Base-by-base conservation (phyloP, 2,797 vertebrate genomes). In the Serranus cabrilla region DNA sequence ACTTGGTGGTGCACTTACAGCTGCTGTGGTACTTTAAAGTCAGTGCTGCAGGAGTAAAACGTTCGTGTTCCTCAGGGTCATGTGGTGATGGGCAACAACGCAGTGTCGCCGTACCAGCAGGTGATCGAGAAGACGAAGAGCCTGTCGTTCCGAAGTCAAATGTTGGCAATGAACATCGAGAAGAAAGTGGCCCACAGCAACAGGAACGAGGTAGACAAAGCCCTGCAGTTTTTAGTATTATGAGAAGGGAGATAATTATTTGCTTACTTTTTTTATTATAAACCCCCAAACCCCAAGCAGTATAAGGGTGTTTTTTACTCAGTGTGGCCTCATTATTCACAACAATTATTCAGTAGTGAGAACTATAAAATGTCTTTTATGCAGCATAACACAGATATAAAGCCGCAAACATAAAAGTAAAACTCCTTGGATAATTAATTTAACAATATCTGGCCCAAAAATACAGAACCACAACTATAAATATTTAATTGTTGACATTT, bases 41-140 rank as follows among this genome's bases (percentile, higher is more conserved):
- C 31, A 11, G 16, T 58, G 5, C 31, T 23, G 45, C 7, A 46
- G 2, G 11, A 10, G 16, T 5, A 1, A 27, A 2, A 1, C 55
- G 37, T 20, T 5, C 51, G 34, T 52, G 31, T 70, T 8, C 43
- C 5, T 63, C 74, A 95, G 98, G 97, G 97, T 67, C 98, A 99
- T 1, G 97, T 99, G 18, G 97, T 99, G 78, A 99, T 99, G 98
- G 98, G 98, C 52, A 99, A 99, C 95, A 99, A 98, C 54, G 97
- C 97, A 0, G 96, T 98, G 46, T 99, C 97, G 2, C 97, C 97
- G 17, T 99, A 99, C 76, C 98, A 99, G 71, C 98, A 99, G 95
- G 98, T 98, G 80, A 99, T 98, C 61, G 97, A 99, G 89, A 99
- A 99, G 91, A 99, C 97, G 72, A 98, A 99, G 95, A 99, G 97